phyloP scores from a whole-genome alignment of 2,888 invertebrate genomes.

The Abrostola tripartita region DNA sequence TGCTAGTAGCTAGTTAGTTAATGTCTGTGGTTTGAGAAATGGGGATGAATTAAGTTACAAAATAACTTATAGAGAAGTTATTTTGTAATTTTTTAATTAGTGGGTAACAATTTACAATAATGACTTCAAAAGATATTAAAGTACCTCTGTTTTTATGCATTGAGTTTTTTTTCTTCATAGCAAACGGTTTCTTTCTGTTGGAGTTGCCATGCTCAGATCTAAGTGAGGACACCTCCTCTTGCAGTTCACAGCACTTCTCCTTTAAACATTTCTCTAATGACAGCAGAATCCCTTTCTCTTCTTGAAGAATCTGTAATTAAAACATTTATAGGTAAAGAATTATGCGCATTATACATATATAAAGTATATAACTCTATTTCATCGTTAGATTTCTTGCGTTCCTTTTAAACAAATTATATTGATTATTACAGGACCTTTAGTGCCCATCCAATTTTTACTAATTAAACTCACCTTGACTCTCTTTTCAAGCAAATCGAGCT shows the following conservation, averaged over 20 bases:
- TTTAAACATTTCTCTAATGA: constrained; percentile 93
- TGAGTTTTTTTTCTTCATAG: constrained; percentile 84
- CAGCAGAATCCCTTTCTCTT: constrained; percentile 92
- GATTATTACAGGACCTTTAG: not conserved
- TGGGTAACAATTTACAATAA: too few species aligned
- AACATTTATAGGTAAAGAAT: not conserved
- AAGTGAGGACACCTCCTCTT: constrained; percentile 90
- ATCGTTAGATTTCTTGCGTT: too few species aligned
- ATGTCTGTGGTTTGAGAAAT: too few species aligned
- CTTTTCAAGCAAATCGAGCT: constrained; percentile 91
- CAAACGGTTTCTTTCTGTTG: constrained; percentile 83
- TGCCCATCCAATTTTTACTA: not conserved
- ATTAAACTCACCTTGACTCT: constrained; percentile 89
- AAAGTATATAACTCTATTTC: not conserved
- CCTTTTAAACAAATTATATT: too few species aligned
- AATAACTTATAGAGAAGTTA: too few species aligned
- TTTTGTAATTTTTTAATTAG: too few species aligned
- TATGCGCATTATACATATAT: not conserved
- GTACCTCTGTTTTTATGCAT: constrained; percentile 83
- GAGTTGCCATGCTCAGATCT: constrained; percentile 87
- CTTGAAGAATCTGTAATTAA: constrained; percentile 90
- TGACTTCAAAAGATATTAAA: not conserved
- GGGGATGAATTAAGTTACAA: too few species aligned
- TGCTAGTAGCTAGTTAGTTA: too few species aligned
- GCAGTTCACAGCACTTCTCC: constrained; percentile 92